Base-by-base conservation (phyloP, 2,888 invertebrate genomes). In the Agriopis marginaria region DNA sequence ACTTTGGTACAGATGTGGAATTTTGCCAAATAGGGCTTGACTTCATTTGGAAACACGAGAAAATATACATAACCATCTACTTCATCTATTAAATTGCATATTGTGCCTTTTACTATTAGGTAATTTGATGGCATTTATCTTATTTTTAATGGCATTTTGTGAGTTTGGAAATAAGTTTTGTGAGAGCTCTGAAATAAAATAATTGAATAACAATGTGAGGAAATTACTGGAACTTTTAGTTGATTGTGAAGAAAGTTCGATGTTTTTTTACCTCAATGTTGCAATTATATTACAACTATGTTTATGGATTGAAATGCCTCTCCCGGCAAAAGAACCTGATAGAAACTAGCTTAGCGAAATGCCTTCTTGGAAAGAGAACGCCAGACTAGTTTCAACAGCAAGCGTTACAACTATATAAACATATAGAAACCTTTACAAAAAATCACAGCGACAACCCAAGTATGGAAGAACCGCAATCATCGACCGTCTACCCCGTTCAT, bases 401-500 rank as follows among this genome's bases (percentile, higher is more conserved):
- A 53, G 45, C 54, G 23, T 54, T 53, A 55, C 40, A 50, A 55
- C 60, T 42, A 42, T 55, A 17, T 56, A 61, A 45, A 61, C 54
- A 12, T 54, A 49, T 50, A 50, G 17, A 64, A 56, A 60, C 44
- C 40, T 45, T 53, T 10, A 53, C 55, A 12, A 58, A 40, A 61
- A 63, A 66, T 66, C 60, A 66, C 64, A 64, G 56, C 14, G 39
- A 51, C 45, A 17, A 39, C 42, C 9, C 45, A 51, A n/a, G 66
- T n/a, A 45, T 47, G 14, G 8, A n/a, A 63, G 59, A 59, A 32
- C 49, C 12, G n/a, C 0, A 69, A 77, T 83, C 82, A 83, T 81
- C 82, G 78, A 3, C 79, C 81, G 23, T 86, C 83, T 4, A 73
- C 68, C 3, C 79, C 81, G 47, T 79, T 81, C 5, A 83, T 12